A percentile compares a stretch with the other conserved stretches of the same genome.
These are phyloP conservation scores for Nymphalis polychloros DNA, from an alignment of 2,888 invertebrate genomes.

Conservation along the genomic window DNA sequence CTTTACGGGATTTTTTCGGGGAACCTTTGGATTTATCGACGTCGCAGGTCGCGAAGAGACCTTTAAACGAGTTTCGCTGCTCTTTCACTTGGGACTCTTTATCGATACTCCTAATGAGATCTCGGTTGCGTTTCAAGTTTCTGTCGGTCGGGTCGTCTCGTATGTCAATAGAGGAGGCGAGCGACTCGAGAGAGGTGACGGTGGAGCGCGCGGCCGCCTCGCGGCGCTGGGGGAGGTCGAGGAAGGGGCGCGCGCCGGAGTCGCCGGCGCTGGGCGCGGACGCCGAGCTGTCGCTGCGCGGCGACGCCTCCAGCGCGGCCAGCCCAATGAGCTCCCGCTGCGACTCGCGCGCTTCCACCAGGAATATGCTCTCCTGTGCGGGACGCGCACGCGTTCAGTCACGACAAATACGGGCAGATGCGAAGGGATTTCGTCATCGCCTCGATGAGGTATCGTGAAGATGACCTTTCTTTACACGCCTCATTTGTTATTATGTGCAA, in stretches of 20 bases:
- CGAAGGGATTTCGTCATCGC: not conserved
- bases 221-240: slow-evolving; percentile 58
- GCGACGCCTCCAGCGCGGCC: slow-evolving; percentile 54
- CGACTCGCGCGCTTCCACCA: slow-evolving; percentile 89
- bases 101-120: slow-evolving; percentile 52
- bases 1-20: slow-evolving; percentile 57
- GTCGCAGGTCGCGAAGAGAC: slow-evolving; percentile 59
- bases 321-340: slow-evolving; percentile 83
- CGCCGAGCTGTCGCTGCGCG: slow-evolving; percentile 43
- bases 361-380: slow-evolving; percentile 89
- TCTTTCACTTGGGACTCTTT: slow-evolving; percentile 70
- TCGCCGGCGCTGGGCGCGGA: slow-evolving; percentile 38
- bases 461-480: no score
- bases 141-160: slow-evolving; percentile 51
- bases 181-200: slow-evolving; percentile 82
- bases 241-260: slow-evolving; percentile 45
- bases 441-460: no score
- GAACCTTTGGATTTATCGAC: slow-evolving; percentile 44
- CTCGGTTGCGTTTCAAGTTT: slow-evolving; percentile 56
- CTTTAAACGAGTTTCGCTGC: slow-evolving; percentile 56
- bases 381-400: not conserved
- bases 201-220: slow-evolving; percentile 64
- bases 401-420: no score
- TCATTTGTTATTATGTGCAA: not conserved
- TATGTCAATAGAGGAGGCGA: slow-evolving; percentile 66